These are phyloP conservation scores for Hypomecis atomaria DNA, from an alignment of 2,888 invertebrate species.

Conservation along the genomic window DNA sequence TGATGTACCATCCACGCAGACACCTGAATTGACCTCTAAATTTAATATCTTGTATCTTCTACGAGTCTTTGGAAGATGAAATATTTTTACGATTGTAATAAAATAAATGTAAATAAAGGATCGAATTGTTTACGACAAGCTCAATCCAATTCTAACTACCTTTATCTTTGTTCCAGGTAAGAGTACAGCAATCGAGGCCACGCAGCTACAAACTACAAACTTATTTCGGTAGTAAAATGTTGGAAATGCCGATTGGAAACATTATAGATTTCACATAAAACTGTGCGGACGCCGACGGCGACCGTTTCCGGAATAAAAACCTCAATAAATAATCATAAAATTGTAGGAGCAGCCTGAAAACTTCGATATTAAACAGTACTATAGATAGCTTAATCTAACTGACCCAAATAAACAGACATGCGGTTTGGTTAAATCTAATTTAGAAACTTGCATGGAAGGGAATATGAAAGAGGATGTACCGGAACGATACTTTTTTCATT, in stretches of 20 bases:
- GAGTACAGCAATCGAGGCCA: slow-evolving; percentile 15
- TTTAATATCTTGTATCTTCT: too few species aligned
- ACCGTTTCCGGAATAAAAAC: slow-evolving; percentile 34
- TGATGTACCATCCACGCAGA: too few species aligned
- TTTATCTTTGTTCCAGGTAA: slow-evolving; percentile 40
- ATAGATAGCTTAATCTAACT: slow-evolving; percentile 19
- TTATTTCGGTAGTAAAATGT: slow-evolving; percentile 26
- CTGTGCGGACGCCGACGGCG: slow-evolving; percentile 14
- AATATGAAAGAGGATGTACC: too few species aligned
- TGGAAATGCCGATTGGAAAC: slow-evolving; percentile 31
- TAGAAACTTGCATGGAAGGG: background rate
- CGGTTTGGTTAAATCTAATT: slow-evolving; percentile 2
- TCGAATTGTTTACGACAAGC: background rate
- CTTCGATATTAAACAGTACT: slow-evolving; percentile 31
- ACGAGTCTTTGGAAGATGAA: too few species aligned
- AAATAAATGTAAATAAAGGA: background rate
- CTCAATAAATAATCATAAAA: slow-evolving; percentile 37
- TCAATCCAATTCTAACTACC: background rate
- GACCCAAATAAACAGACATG: slow-evolving; percentile 20
- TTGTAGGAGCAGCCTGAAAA: slow-evolving; percentile 30
- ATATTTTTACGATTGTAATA: background rate
- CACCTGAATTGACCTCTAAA: too few species aligned
- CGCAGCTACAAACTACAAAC: slow-evolving; percentile 16
- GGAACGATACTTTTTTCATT: too few species aligned
- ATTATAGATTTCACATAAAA: slow-evolving; percentile 38